Conservation (phyloP, 2,113 vertebrate genomes). For the Shinisaurus crocodilurus region DNA sequence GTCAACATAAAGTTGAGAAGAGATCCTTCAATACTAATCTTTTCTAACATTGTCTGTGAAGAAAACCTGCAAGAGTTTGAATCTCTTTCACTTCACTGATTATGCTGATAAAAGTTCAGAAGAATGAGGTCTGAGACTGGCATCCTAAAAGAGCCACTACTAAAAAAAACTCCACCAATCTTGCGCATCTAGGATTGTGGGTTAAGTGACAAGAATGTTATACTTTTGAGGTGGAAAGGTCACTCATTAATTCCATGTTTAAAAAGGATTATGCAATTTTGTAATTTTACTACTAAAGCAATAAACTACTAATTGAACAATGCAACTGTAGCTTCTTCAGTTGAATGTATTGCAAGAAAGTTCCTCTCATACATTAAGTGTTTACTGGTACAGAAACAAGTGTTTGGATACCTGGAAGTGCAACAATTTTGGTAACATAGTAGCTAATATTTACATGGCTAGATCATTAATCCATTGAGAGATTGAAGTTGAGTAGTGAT, state of each 20-base stretch:
- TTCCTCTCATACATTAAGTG: not conserved
- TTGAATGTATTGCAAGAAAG: not conserved
- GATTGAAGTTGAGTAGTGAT: not conserved
- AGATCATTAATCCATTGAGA: not conserved
- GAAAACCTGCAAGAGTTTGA: not conserved
- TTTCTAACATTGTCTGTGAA: not conserved
- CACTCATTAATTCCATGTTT: not conserved
- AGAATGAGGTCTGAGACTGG: not conserved
- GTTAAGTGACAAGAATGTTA: not conserved
- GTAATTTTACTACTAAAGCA: slow-evolving; percentile 7
- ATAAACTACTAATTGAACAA: not conserved
- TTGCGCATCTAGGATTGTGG: not conserved
- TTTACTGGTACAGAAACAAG: not conserved
- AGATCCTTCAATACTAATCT: not conserved
- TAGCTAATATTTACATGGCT: not conserved
- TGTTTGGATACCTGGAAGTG: not conserved
- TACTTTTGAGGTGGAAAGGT: not conserved
- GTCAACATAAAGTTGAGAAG: not conserved
- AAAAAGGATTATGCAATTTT: not conserved
- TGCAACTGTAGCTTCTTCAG: not conserved
- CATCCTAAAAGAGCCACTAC: not conserved
- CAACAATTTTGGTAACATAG: not conserved
- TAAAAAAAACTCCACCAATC: not conserved
- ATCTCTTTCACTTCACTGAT: not conserved
- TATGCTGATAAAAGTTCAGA: not conserved